Percentiles rank a stretch among this genome's conserved stretches.
These are phyloP conservation scores for Geopemphigus sp. DNA, from an alignment of 1,140 invertebrate genomes.

Conservation along the genomic window DNA sequence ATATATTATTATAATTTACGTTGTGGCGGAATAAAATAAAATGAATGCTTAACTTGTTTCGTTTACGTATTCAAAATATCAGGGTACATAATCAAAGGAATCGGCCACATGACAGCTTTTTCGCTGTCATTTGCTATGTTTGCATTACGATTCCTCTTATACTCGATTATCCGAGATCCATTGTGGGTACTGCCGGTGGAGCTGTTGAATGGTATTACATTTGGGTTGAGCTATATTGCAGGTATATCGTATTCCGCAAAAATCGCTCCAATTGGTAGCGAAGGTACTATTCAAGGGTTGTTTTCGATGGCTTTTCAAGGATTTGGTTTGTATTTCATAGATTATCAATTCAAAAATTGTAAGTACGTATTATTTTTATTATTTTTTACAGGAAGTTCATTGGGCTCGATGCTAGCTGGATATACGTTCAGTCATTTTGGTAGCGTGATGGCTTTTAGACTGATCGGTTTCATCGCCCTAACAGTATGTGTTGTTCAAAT, in stretches of 20 bases:
- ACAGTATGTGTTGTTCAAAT: not conserved
- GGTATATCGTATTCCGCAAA: conserved; percentile 86
- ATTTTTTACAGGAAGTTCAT: not conserved
- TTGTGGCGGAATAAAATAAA: no score
- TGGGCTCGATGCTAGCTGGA: not conserved
- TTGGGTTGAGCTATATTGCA: conserved; percentile 83
- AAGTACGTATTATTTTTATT: no score
- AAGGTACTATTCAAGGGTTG: conserved; percentile 81
- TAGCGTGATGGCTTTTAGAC: conserved; percentile 57
- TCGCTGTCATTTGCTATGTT: conserved; percentile 73
- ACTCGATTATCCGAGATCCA: conserved; percentile 75
- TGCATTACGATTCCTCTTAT: conserved; percentile 74
- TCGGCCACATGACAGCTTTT: conserved; percentile 81
- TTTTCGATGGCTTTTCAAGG: conserved; percentile 84
- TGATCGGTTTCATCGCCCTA: not conserved
- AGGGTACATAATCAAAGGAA: conserved; percentile 72
- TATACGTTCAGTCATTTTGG: conserved; percentile 22
- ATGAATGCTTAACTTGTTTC: no score
- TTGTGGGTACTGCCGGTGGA: conserved; percentile 84
- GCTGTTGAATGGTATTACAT: conserved; percentile 80
- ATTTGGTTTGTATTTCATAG: conserved; percentile 60
- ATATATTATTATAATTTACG: no score
- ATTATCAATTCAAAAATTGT: not conserved
- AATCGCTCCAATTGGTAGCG: conserved; percentile 77
- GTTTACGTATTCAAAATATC: no score